A percentile compares a stretch with the other conserved stretches of the same genome.
Conservation (phyloP, 23 tunicate species). For the Botrylloides violaceus region DNA sequence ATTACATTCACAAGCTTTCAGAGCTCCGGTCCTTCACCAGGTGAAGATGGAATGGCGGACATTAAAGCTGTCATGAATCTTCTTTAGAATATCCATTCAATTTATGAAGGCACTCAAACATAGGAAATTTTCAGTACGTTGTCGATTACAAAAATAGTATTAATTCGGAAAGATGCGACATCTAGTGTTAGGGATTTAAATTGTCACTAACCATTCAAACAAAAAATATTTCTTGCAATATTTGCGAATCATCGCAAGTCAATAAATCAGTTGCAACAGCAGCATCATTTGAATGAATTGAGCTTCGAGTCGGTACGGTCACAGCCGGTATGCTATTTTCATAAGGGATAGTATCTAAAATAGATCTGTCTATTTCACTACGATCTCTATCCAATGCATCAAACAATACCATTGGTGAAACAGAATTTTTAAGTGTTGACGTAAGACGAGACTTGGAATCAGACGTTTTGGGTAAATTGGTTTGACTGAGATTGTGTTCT, state of each 20-base stretch:
- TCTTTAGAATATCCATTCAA: no score
- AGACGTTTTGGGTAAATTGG: not conserved
- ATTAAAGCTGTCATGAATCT: no score
- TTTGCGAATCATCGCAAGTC: conserved; percentile 18
- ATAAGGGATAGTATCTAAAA: not conserved
- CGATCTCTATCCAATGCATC: not conserved
- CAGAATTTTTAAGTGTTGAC: not conserved
- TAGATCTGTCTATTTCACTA: not conserved
- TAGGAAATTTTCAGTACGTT: no score
- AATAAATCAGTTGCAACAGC: not conserved
- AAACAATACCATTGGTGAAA: not conserved
- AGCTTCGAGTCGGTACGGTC: not conserved
- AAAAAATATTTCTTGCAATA: conserved; percentile 24
- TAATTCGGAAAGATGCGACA: no score
- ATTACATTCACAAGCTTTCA: no score
- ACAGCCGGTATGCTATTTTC: not conserved
- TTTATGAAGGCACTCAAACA: no score
- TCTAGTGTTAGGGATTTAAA: no score
- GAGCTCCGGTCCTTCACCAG: no score
- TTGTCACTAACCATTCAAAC: not conserved
- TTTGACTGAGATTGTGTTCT: not conserved
- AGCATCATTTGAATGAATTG: no score
- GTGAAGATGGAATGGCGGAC: no score
- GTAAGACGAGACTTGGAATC: not conserved
- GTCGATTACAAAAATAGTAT: no score